Evolutionary conservation across 2,113 vertebrate genomes (phyloP), one percentile per base, ranked within the genome.

Genomic region (Thalassarche chlororhynchos): DNA sequence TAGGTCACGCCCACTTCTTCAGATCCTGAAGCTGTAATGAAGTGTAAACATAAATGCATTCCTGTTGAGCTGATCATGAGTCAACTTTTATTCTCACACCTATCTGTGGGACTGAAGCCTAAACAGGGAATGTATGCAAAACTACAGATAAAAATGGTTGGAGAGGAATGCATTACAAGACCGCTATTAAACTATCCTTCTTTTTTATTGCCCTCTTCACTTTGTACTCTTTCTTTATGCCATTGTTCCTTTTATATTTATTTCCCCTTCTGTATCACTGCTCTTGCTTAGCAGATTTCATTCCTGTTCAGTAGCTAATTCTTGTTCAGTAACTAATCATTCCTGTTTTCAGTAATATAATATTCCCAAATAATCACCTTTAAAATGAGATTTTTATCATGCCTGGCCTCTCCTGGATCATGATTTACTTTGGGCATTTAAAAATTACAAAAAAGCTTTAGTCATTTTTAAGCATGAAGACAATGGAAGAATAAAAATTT

Each of bases 1-100:
- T 97, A 95, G 93, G 94, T 95, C 87, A 91, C 89, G 93, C 96
- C 87, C 66, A 95, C 95, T 82, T 93, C 83, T 95, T 95, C 84
- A 95, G n/a, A 91, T 91, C 42, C 42, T 89, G 47, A 83, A 87
- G 40, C 57, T 91, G 84, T 72, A 93, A 88, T 44, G 49, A 91
- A 70, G 26, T 89, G 69, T 82, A 94, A 95, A 89, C 70, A 89
- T 19, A 91, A 97, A 94, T 65, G 69, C 28, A 40, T 57, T 94
- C 84, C 42, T 91, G 70, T 89, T 85, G 93, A 94, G 54, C 52
- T 72, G 62, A 81, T 87, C 52, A 62, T 80, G 74, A 94, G 52
- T 95, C 84, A 96, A 89, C 49, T 91, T 93, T 83, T 89, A 82
- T 89, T 90, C 77, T 89, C 64, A 42, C 62, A 76, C 70, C 54